Percentiles rank a stretch among this genome's conserved stretches.
phyloP scores from a whole-genome alignment of 1,140 invertebrate species.

The Rhynchophorus ferrugineus region DNA sequence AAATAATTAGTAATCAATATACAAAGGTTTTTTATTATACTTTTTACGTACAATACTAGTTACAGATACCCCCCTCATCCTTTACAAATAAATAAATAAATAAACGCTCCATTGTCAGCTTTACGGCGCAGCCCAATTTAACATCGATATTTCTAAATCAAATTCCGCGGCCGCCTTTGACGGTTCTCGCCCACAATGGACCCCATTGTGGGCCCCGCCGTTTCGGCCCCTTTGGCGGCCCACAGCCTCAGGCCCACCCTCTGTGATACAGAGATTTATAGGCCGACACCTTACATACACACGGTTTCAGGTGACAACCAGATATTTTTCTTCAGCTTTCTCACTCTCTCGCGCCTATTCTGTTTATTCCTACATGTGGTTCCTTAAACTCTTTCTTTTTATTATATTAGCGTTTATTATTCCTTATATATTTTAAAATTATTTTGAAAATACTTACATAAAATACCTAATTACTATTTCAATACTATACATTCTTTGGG shows the following conservation, averaged over 20 bases:
- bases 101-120: not conserved
- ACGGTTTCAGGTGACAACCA: conserved; percentile 19
- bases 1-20: no score
- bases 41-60: no score
- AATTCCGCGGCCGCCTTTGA: conserved; percentile 15
- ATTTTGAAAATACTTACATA: no score
- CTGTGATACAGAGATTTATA: conserved; percentile 17
- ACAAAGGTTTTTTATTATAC: no score
- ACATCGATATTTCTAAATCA: conserved; percentile 21
- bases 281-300: conserved; percentile 16
- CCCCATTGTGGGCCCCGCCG: conserved; percentile 15
- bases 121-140: conserved; percentile 17
- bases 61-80: no score
- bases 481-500: no score
- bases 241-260: conserved; percentile 16
- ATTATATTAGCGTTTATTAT: no score
- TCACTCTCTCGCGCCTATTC: not conserved
- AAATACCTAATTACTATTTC: no score
- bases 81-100: not conserved
- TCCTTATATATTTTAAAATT: no score
- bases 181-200: conserved; percentile 11
- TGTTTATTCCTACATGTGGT: not conserved
- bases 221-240: conserved; percentile 19
- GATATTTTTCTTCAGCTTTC: not conserved
- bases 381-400: not conserved